Evolutionary conservation across 2,888 invertebrate genomes (phyloP), one percentile per base, ranked within the genome.

Genomic region (Caenorhabditis drosophilae): DNA sequence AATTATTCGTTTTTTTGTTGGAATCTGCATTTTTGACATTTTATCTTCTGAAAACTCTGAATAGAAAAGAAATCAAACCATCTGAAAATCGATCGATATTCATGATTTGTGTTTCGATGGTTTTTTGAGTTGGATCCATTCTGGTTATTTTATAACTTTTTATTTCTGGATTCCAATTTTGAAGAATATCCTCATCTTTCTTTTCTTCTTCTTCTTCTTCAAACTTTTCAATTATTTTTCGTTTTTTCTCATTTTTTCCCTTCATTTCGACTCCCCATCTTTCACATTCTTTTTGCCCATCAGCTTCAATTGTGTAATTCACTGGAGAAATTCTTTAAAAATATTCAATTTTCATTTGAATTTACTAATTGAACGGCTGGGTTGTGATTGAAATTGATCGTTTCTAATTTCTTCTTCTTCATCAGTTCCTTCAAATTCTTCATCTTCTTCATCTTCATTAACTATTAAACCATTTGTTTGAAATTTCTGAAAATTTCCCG

Each of bases 221-320:
- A 11, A n/a, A 4, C 4, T 23, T n/a, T 26, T 27, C 44, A 11
- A n/a, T 7, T n/a, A 2, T 23, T 31, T 35, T 34, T 16, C 40
- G 23, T 27, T 36, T n/a, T n/a, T n/a, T n/a, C n/a, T n/a, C n/a
- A n/a, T n/a, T n/a, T n/a, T n/a, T n/a, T n/a, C n/a, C n/a, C n/a
- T n/a, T n/a, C n/a, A n/a, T n/a, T 34, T 25, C 46, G 20, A 63
- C 20, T 18, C 57, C 57, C 56, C 56, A 57, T 25, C 46, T 23
- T 23, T 52, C 27, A 18, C 48, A 49, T 41, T 57, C 57, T 20
- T 36, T 6, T 1, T 34, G 40, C 34, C 63, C 63, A 22, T 63
- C 63, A 16, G 23, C 22, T 15, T 63, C 63, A 3, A 63, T 57
- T 46, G 63, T 63, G 27, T 41, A 53, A 42, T 63, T 54, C 44